These are phyloP conservation scores for Dynastes grantii DNA, from an alignment of 2,888 invertebrate species.

Conservation along the genomic window DNA sequence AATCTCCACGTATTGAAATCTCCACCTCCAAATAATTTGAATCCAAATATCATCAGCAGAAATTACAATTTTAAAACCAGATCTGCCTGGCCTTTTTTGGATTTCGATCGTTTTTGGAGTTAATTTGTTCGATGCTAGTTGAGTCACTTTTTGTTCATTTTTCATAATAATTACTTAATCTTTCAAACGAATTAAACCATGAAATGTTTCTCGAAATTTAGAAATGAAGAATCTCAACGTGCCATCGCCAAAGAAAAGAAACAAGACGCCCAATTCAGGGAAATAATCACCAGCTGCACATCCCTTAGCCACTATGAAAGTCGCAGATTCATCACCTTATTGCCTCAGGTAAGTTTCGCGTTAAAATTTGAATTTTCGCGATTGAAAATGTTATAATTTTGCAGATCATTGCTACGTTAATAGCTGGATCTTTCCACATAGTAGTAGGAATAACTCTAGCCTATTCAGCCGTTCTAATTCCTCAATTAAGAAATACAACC, in stretches of 20 bases:
- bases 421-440: constrained; percentile 74
- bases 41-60: no score
- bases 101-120: no score
- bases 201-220: constrained; percentile 54
- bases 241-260: constrained; percentile 66
- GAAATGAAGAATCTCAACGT: constrained; percentile 65
- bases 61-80: no score
- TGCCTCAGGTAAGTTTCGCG: constrained; percentile 69
- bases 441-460: constrained; percentile 76
- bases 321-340: constrained; percentile 66
- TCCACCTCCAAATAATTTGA: no score
- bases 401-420: constrained; percentile 73
- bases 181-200: background rate
- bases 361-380: no score
- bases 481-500: constrained; percentile 65
- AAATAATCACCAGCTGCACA: constrained; percentile 70
- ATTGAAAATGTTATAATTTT: no score
- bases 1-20: no score
- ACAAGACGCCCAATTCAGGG: constrained; percentile 69
- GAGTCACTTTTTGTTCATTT: background rate
- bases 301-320: constrained; percentile 70
- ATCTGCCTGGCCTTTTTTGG: no score
- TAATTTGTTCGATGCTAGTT: background rate
- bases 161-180: background rate
- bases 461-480: constrained; percentile 73